phyloP scores from a whole-genome alignment of 2,888 invertebrate genomes.

The Chironomus tentans region DNA sequence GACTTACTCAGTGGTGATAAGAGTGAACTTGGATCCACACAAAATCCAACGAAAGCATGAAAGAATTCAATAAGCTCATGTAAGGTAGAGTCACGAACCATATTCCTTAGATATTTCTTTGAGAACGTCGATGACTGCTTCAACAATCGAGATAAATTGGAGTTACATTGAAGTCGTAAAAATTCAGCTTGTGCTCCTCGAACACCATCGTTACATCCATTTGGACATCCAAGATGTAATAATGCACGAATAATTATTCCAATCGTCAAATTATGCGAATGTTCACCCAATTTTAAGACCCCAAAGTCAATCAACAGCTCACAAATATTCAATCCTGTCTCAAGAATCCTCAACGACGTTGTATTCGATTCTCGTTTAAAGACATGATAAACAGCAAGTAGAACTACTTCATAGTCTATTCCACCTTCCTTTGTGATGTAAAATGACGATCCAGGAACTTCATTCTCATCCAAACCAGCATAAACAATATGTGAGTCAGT shows the following conservation, averaged over 20 bases:
- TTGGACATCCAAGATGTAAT: constrained; percentile 86
- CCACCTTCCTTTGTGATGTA: constrained; percentile 95
- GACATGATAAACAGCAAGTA: constrained; percentile 76
- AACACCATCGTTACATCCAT: constrained; percentile 79
- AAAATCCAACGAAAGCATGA: constrained; percentile 92
- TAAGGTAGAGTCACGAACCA: constrained; percentile 68
- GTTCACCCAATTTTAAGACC: constrained; percentile 53
- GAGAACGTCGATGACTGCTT: constrained; percentile 50
- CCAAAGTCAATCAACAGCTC: constrained; percentile 88
- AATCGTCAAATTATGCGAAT: constrained; percentile 42
- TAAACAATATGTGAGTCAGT: constrained; percentile 90
- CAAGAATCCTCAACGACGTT: constrained; percentile 81
- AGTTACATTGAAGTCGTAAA: constrained; percentile 77
- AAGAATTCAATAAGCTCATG: constrained; percentile 85
- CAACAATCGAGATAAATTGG: constrained; percentile 65
- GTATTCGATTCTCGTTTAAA: constrained; percentile 74
- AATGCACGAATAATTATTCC: constrained; percentile 45
- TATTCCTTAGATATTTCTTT: constrained; percentile 52
- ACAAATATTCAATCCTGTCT: constrained; percentile 84
- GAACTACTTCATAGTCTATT: constrained; percentile 79
- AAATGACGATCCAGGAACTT: constrained; percentile 77
- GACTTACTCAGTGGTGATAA: constrained; percentile 81
- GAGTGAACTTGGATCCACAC: constrained; percentile 78
- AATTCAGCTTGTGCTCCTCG: constrained; percentile 85
- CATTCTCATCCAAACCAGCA: constrained; percentile 73